A percentile compares a stretch with the other conserved stretches of the same genome.
Conservation (phyloP, 2,888 invertebrate genomes). For the Yponomeuta cagnagella region DNA sequence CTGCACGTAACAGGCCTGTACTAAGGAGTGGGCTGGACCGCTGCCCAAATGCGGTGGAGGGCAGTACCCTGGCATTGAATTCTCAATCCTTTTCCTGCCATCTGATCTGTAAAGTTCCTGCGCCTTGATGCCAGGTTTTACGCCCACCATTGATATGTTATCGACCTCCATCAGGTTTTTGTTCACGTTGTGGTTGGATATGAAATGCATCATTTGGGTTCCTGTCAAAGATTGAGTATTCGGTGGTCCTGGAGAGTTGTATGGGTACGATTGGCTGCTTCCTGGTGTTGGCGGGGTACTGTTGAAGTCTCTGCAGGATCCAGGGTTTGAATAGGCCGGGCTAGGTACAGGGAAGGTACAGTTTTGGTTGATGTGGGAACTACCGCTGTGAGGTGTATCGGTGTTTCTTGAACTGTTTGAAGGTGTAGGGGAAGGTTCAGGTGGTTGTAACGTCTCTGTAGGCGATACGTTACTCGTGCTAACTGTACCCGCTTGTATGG, state of each 20-base stretch:
- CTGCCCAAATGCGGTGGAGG: constrained; percentile 68
- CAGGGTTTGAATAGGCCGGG: constrained; percentile 70
- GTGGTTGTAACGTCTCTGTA: constrained; percentile 67
- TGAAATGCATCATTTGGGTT: constrained; percentile 70
- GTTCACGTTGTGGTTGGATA: constrained; percentile 68
- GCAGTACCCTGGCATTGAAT: constrained; percentile 65
- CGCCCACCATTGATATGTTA: constrained; percentile 71
- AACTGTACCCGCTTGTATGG: constrained; percentile 89
- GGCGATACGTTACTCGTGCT: constrained; percentile 89
- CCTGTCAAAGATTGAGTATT: constrained; percentile 47
- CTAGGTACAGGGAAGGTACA: constrained; percentile 62
- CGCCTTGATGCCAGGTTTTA: constrained; percentile 48
- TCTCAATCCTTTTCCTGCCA: constrained; percentile 47
- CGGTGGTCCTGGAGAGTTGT: constrained; percentile 62
- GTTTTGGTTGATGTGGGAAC: constrained; percentile 46
- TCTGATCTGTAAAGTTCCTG: constrained; percentile 50
- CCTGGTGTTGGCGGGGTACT: constrained; percentile 59
- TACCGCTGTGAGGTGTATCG: constrained; percentile 63
- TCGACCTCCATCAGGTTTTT: constrained; percentile 71
- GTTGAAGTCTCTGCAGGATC: constrained; percentile 50
- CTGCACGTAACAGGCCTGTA: constrained; percentile 64
- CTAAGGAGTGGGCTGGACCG: constrained; percentile 59
- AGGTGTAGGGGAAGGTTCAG: constrained; percentile 78
- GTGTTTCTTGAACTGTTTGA: constrained; percentile 71
- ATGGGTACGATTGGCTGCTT: constrained; percentile 37